Evolutionary conservation across 2,888 invertebrate species (phyloP).

Genomic region (Thumatha senex): DNA sequence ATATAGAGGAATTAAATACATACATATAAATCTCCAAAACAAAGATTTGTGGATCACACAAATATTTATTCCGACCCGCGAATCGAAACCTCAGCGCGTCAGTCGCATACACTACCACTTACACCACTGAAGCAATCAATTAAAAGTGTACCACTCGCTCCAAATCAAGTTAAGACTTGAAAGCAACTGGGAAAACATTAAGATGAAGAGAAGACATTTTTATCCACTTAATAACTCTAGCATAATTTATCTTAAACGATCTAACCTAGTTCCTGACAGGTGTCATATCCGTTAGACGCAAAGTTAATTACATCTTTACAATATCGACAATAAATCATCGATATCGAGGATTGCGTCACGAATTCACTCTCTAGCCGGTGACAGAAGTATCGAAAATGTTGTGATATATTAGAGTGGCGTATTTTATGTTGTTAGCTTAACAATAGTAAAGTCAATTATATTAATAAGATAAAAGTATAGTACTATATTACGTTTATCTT

Average conservation of each 20-base stretch:
- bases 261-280: conserved; percentile 20
- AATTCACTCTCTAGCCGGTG: conserved; percentile 20
- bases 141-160: too few relatives aligned
- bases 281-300: conserved; percentile 15
- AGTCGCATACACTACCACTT: too few relatives aligned
- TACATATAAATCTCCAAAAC: too few relatives aligned
- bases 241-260: conserved; percentile 7
- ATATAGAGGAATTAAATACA: too few relatives aligned
- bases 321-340: conserved; percentile 14
- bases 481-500: not conserved
- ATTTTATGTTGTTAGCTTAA: not conserved
- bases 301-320: conserved; percentile 18
- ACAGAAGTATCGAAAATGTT: conserved; percentile 10
- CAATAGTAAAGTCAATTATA: not conserved
- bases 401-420: not conserved
- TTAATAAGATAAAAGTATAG: not conserved
- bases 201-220: too few relatives aligned
- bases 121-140: too few relatives aligned
- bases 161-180: too few relatives aligned
- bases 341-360: conserved; percentile 16
- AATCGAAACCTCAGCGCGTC: too few relatives aligned
- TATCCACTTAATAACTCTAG: too few relatives aligned
- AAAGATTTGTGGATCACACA: too few relatives aligned
- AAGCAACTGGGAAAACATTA: too few relatives aligned
- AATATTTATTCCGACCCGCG: too few relatives aligned